These are phyloP conservation scores for Venustaconcha ellipsiformis DNA, from an alignment of 1,140 invertebrate species.

Conservation along the genomic window DNA sequence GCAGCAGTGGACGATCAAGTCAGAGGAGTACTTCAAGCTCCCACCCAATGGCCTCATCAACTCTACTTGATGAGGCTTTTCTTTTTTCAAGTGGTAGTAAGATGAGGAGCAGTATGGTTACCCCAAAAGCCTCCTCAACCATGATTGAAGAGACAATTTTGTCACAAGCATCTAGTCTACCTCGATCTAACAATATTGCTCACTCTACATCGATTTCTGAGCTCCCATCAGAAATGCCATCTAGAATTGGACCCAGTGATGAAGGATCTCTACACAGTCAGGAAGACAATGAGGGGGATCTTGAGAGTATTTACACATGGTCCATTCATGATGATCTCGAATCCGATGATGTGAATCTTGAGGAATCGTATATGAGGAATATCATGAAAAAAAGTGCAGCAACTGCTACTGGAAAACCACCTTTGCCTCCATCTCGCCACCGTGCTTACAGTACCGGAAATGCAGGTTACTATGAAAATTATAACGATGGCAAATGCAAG, in stretches of 20 bases:
- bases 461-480: constrained; percentile 17
- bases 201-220: constrained; percentile 46
- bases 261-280: constrained; percentile 11
- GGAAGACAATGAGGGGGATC: constrained; percentile 33
- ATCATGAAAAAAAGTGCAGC: constrained; percentile 27
- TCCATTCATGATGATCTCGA: constrained; percentile 47
- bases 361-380: constrained; percentile 55
- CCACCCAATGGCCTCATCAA: constrained; percentile 40
- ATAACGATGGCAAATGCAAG: constrained; percentile 14
- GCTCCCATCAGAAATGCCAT: constrained; percentile 13
- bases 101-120: constrained; percentile 23
- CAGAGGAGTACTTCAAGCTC: constrained; percentile 33
- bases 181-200: constrained; percentile 35
- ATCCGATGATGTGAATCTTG: constrained; percentile 49
- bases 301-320: constrained; percentile 57
- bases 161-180: constrained; percentile 29
- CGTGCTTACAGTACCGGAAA: constrained; percentile 14
- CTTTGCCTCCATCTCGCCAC: constrained; percentile 31
- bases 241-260: constrained; percentile 23
- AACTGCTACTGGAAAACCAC: constrained; percentile 23
- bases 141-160: constrained; percentile 32
- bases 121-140: constrained; percentile 30
- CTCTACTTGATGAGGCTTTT: constrained; percentile 40
- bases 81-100: constrained; percentile 37
- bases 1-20: constrained; percentile 41